Base-by-base conservation (phyloP, 2,113 vertebrate species). In the Dolichotis patagonum region DNA sequence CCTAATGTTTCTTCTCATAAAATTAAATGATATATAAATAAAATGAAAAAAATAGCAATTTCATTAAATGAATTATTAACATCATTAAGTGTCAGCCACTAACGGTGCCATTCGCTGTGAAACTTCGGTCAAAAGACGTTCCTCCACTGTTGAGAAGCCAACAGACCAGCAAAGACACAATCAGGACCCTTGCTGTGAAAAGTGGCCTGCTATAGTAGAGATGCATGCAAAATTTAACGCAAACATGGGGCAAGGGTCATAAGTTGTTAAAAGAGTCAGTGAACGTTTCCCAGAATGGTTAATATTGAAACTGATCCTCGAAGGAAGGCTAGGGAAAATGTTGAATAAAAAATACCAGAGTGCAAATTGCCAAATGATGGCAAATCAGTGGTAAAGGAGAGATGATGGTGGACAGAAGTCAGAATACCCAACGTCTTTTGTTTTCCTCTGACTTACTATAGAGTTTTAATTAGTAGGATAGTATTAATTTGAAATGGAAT, bases 281-380 rank as follows among this genome's bases (percentile, higher is more conserved):
- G 35, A 49, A 46, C 0, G 1, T 46, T 87, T 83, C 41, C 86
- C 10, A 71, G 20, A 32, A 28, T 26, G 13, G 13, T 41, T 71
- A 65, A 38, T 3, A 17, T 28, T 54, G 32, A 43, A 58, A 69
- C 7, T 26, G 20, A 35, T 80, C 17, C 11, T 43, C 71, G 16
- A 63, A 58, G 58, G 60, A 38, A 56, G 12, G 32, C 12, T 35
- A 24, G 4, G 43, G 11, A 46, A 30, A 67, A 54, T 69, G 0
- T 26, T 73, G 11, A 28, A 3, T 56, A 24, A 19, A 54, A 90
- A 71, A 49, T 52, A 54, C 4, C 16, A 88, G 43, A 93, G 77
- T 26, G 13, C 19, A 24, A 60, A n/a, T 8, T 22, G 52, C 11
- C n/a, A 4, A 12, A 0, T 3, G 12, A 19, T 35, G 19, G 22